Percentiles rank a stretch among this genome's conserved stretches.
phyloP scores from a whole-genome alignment of 2,113 vertebrate species.

The Sarotherodon lohbergeri region DNA sequence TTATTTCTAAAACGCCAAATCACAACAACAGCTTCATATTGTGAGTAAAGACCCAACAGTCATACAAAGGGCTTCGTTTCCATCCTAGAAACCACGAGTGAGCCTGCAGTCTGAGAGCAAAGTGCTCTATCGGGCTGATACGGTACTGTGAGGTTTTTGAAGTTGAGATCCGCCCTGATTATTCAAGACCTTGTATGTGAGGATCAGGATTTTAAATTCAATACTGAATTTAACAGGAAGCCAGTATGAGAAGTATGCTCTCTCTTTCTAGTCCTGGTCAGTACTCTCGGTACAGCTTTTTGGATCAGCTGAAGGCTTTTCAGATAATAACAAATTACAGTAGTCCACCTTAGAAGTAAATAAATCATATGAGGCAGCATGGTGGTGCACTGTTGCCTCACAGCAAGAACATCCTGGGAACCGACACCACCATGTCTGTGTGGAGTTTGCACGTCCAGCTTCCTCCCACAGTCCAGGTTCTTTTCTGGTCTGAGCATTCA shows the following conservation, averaged over 20 bases:
- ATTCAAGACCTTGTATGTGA: fast-evolving
- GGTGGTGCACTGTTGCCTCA: neutral
- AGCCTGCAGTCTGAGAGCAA: neutral
- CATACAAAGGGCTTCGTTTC: neutral
- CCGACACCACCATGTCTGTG: neutral
- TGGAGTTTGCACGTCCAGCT: neutral
- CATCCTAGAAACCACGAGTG: neutral
- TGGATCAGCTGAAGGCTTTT: neutral
- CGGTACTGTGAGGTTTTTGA: neutral
- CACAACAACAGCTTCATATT: neutral
- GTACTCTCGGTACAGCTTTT: neutral
- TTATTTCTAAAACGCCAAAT: neutral
- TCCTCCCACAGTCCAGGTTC: too few relatives aligned
- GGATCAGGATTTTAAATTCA: neutral
- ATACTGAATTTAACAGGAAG: neutral
- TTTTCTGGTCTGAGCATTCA: too few relatives aligned
- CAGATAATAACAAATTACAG: fast-evolving
- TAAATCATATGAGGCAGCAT: neutral
- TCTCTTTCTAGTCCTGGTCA: neutral
- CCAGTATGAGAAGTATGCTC: neutral
- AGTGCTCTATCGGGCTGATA: neutral
- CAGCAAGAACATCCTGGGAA: neutral
- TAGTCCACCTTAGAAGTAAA: neutral
- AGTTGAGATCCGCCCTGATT: neutral
- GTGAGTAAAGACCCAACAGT: neutral